Evolutionary conservation across 2,113 vertebrate species (phyloP), one percentile per base, ranked within the genome.

Genomic region (Brachypteracias leptosomus): DNA sequence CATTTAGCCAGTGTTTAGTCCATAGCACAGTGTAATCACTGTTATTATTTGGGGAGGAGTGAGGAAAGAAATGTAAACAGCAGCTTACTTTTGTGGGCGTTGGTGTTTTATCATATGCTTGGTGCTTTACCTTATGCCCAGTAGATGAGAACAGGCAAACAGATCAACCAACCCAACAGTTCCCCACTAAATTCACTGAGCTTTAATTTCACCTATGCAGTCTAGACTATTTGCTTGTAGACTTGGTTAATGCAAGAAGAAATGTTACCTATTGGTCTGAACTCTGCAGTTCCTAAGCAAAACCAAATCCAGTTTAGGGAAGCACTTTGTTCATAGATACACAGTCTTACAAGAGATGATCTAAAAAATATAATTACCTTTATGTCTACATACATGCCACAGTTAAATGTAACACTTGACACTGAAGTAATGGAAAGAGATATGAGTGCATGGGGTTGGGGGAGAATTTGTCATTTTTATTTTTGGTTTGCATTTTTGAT

Each of bases 401-500:
- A 11, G 33, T 63, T 42, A 38, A 77, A 83, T 65, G n/a, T 28
- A 71, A 44, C 13, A 49, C 6, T 36, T 70, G 68, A 28, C 31
- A 29, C 7, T 42, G 33, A 88, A 75, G 20, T 85, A 79, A 59
- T 22, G 40, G 47, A 85, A 91, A 55, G 42, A 71, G 11, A 29
- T 31, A 8, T 51, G 38, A 57, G 11, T 84, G 11, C 25, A n/a
- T 24, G 20, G 7, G 24, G 44, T 15, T 35, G 17, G 36, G 38
- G 61, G 7, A 52, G 11, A 63, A 79, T n/a, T 22, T 80, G 7
- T 59, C 0, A 33, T 54, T 80, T 95, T 58, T 55, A 17, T 71
- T 57, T 78, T 86, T 67, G 79, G 78, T 86, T 90, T 92, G 17
- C 33, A 35, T 57, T 63, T 95, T 38, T 59, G 47, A 63, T 66